These are phyloP conservation scores for Gandaritis pyraliata DNA, from an alignment of 2,888 invertebrate species.

Conservation along the genomic window DNA sequence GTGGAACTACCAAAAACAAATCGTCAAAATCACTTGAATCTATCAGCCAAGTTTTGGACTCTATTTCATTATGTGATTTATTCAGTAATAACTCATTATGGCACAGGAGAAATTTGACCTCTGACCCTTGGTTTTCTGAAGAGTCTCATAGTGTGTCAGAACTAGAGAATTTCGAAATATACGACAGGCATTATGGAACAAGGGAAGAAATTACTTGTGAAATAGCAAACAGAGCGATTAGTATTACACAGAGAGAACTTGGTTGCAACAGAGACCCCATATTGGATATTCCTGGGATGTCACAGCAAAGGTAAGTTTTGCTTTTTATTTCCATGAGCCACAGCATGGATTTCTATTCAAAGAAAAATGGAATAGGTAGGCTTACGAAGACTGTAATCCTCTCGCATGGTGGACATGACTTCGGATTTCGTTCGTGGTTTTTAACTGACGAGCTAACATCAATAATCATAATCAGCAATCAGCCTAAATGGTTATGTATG, in stretches of 20 bases:
- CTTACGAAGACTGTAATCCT: too few relatives aligned
- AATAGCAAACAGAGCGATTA: slow-evolving; percentile 53
- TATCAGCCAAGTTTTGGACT: slow-evolving; percentile 62
- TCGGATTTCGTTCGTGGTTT: too few relatives aligned
- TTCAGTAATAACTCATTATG: slow-evolving; percentile 45
- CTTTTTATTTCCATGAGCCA: background rate
- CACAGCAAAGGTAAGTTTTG: slow-evolving; percentile 57
- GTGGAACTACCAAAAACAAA: slow-evolving; percentile 33
- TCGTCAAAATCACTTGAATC: slow-evolving; percentile 47
- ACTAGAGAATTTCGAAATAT: slow-evolving; percentile 60
- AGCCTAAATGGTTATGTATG: too few relatives aligned
- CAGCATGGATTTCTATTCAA: too few relatives aligned
- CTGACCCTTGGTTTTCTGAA: slow-evolving; percentile 62
- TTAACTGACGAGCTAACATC: too few relatives aligned
- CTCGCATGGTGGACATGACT: too few relatives aligned
- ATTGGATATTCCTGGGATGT: slow-evolving; percentile 59
- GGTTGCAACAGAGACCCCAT: slow-evolving; percentile 47
- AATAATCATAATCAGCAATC: too few relatives aligned
- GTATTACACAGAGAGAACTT: slow-evolving; percentile 50
- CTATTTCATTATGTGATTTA: slow-evolving; percentile 71
- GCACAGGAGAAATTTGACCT: slow-evolving; percentile 49
- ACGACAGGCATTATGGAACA: slow-evolving; percentile 53
- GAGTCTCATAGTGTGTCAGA: slow-evolving; percentile 71
- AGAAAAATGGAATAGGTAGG: too few relatives aligned
- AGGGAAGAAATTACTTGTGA: slow-evolving; percentile 59